phyloP scores from a whole-genome alignment of 2,888 invertebrate genomes.

The Seira ritae region DNA sequence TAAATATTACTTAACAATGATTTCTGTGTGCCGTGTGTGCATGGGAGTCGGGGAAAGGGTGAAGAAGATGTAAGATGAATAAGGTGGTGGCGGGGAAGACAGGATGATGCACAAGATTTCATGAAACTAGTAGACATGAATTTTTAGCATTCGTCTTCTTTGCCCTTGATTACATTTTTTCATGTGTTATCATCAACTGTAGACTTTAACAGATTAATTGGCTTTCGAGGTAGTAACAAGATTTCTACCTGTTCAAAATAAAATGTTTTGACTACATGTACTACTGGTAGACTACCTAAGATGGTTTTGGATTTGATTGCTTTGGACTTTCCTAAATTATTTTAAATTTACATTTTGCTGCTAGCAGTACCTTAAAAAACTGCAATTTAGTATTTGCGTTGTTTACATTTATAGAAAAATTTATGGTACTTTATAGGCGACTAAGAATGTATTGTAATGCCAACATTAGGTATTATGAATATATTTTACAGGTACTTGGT shows the following conservation, averaged over 20 bases:
- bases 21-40: neutral
- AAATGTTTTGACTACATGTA: too few species aligned
- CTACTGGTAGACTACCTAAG: too few species aligned
- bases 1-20: neutral
- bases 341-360: conserved; percentile 11
- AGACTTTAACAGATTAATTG: conserved; percentile 40
- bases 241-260: neutral
- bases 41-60: neutral
- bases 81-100: neutral
- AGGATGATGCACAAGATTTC: too few species aligned
- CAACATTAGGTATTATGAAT: neutral
- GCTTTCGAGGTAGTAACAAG: conserved; percentile 41
- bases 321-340: conserved; percentile 36
- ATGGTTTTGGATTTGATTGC: too few species aligned
- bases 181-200: neutral
- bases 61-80: too few species aligned
- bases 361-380: conserved; percentile 6
- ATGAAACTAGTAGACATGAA: too few species aligned
- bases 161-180: conserved; percentile 40
- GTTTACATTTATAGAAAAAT: conserved; percentile 2
- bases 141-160: conserved; percentile 7
- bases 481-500: conserved; percentile 38
- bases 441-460: neutral
- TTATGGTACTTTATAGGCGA: conserved; percentile 3
- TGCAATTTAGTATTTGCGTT: neutral